phyloP scores from a whole-genome alignment of 30 jellyfish, hydroid and myxozoan genomes.

The Clytia hemisphaerica region DNA sequence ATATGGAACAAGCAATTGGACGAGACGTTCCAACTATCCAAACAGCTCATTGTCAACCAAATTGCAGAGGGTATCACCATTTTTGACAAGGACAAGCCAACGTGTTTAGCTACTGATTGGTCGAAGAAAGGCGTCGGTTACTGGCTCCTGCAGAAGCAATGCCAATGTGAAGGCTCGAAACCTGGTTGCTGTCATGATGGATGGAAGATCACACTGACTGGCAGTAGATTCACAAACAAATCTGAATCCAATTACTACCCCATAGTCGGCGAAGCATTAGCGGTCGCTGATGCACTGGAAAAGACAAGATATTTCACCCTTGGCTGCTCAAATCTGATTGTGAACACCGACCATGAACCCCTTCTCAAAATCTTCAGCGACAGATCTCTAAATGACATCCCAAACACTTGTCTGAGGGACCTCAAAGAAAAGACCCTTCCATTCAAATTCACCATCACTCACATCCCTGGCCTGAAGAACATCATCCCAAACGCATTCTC shows the following conservation, averaged over 20 bases:
- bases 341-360: conserved; percentile 14
- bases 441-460: background rate
- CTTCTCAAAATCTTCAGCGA: conserved; percentile 8
- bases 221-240: conserved; percentile 8
- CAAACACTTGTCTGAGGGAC: conserved; percentile 4
- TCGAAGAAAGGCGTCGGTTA: conserved; percentile 15
- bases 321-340: conserved; percentile 14
- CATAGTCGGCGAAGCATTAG: too few species aligned
- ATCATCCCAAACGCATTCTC: conserved; percentile 9
- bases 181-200: conserved; percentile 11
- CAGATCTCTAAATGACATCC: conserved; percentile 11
- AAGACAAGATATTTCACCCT: conserved; percentile 13
- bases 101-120: too few species aligned
- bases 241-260: background rate
- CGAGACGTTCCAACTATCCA: conserved; percentile 17
- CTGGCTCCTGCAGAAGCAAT: conserved; percentile 18
- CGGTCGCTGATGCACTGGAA: background rate
- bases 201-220: conserved; percentile 10
- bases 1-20: conserved; percentile 18
- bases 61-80: too few species aligned
- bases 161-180: conserved; percentile 14
- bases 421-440: too few species aligned
- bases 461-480: background rate
- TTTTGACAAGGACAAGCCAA: too few species aligned
- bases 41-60: too few species aligned